Conservation (phyloP, 2,888 invertebrate species). For the Autographa pulchrina region DNA sequence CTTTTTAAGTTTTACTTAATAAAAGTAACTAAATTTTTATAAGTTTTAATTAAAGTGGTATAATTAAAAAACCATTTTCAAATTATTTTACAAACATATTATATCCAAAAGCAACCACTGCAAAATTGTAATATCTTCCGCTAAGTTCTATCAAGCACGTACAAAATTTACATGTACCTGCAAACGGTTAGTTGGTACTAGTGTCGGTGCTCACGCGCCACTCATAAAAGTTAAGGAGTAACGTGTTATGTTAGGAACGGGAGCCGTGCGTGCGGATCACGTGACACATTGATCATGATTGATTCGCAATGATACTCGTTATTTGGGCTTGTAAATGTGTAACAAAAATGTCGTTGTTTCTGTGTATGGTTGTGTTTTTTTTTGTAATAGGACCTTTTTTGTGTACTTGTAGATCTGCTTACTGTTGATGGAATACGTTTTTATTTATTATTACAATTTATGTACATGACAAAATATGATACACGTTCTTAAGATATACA, state of each 20-base stretch:
- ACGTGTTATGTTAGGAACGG: conserved; percentile 26
- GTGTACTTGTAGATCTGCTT: too few species aligned
- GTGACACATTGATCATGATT: conserved; percentile 29
- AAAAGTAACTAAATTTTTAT: too few species aligned
- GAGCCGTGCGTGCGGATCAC: conserved; percentile 2
- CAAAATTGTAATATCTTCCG: background rate
- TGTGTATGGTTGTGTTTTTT: conserved; percentile 13
- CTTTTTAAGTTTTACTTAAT: too few species aligned
- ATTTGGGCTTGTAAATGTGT: conserved; percentile 5
- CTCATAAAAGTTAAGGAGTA: conserved; percentile 45
- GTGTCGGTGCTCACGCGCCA: conserved; percentile 16
- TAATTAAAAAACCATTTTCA: too few species aligned
- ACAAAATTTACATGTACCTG: conserved; percentile 7
- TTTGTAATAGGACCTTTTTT: background rate
- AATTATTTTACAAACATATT: too few species aligned
- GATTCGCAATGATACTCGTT: conserved; percentile 24
- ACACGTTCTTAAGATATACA: too few species aligned
- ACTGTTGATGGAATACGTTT: too few species aligned
- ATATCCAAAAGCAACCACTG: background rate
- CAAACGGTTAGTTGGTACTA: conserved; percentile 16
- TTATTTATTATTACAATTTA: too few species aligned
- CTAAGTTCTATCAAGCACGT: conserved; percentile 20
- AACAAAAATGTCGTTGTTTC: too few species aligned
- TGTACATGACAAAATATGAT: too few species aligned
- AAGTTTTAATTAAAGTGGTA: too few species aligned